These are phyloP conservation scores for Hyalella azteca DNA, from an alignment of 2,888 invertebrate species.

Conservation along the genomic window DNA sequence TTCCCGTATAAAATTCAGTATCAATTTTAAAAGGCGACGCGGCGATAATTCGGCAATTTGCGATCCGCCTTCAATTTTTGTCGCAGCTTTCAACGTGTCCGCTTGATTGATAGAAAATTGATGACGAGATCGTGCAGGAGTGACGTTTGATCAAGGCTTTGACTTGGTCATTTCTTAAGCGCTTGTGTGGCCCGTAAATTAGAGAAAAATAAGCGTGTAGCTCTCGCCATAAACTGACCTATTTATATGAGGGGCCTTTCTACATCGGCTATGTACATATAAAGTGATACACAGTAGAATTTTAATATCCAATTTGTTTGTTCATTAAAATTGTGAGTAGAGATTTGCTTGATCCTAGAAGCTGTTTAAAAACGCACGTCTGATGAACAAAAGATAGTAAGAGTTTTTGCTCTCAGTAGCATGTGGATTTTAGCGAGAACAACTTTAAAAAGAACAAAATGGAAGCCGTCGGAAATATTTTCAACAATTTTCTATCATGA, in stretches of 20 bases:
- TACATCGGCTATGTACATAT: background rate
- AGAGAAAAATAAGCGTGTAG: constrained; percentile 7
- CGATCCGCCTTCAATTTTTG: constrained; percentile 27
- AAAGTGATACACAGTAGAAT: background rate
- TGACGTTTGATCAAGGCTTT: constrained; percentile 24
- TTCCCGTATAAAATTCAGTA: constrained; percentile 12
- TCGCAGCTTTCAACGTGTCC: constrained; percentile 27
- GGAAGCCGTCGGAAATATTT: too few relatives aligned
- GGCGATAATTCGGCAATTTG: constrained; percentile 25
- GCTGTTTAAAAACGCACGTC: too few relatives aligned
- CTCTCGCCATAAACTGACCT: background rate
- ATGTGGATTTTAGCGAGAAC: too few relatives aligned
- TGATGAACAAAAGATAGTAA: too few relatives aligned
- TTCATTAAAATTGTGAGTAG: background rate
- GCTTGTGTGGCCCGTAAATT: constrained; percentile 20
- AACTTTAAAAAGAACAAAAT: too few relatives aligned
- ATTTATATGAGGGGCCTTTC: background rate
- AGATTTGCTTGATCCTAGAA: too few relatives aligned
- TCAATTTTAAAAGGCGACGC: constrained; percentile 21
- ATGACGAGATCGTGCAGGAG: constrained; percentile 19
- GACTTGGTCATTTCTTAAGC: background rate
- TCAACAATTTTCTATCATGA: too few relatives aligned
- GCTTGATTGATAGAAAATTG: constrained; percentile 36
- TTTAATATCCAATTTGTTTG: constrained; percentile 1
- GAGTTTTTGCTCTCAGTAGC: too few relatives aligned